These are phyloP conservation scores for Tinea semifulvella DNA, from an alignment of 2,888 invertebrate species.

Conservation along the genomic window DNA sequence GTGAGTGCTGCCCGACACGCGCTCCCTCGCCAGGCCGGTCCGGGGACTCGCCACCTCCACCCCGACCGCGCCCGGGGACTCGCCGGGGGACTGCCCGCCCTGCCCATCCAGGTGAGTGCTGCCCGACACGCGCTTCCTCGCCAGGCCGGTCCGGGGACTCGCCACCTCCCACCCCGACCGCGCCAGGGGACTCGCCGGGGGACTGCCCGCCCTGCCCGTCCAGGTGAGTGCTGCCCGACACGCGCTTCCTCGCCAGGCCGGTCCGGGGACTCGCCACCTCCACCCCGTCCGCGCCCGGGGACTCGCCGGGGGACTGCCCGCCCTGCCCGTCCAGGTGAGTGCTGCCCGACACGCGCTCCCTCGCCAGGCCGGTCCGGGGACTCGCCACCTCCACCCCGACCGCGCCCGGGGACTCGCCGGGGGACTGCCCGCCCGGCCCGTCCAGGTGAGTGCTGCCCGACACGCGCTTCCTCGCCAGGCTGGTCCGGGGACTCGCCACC, in stretches of 20 bases:
- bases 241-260: conserved; percentile 70
- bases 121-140: conserved; percentile 77
- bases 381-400: conserved; percentile 76
- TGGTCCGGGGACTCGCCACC: conserved; percentile 73
- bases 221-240: too few species aligned
- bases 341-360: conserved; percentile 77
- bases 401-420: conserved; percentile 72
- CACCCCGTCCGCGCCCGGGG: conserved; percentile 79
- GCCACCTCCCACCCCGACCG: conserved; percentile 80
- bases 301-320: conserved; percentile 51
- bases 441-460: conserved; percentile 47
- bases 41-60: conserved; percentile 74
- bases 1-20: conserved; percentile 79
- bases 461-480: conserved; percentile 70
- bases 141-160: conserved; percentile 69
- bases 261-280: conserved; percentile 75
- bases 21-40: conserved; percentile 76
- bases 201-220: too few species aligned
- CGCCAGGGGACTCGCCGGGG: conserved; percentile 70
- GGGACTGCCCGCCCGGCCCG: conserved; percentile 36
- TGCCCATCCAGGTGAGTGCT: conserved; percentile 81
- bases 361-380: conserved; percentile 73
- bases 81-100: too few species aligned
- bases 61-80: conserved; percentile 77
- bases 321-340: too few species aligned